Conservation (phyloP, 2,797 vertebrate species). For the Sebastes minor region DNA sequence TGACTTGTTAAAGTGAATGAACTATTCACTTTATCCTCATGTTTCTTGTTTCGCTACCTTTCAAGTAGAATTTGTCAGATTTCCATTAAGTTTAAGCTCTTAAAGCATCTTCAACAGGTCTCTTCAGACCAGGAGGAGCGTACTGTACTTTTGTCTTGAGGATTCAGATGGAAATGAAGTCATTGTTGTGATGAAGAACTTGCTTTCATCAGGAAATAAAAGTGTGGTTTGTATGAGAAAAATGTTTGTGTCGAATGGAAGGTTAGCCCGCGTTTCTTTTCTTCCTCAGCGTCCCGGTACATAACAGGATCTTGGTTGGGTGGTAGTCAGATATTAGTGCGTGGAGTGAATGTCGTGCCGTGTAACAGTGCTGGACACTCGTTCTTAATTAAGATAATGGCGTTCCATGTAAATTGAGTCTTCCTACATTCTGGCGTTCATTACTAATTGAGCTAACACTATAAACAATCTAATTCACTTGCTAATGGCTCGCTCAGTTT, state of each 20-base stretch:
- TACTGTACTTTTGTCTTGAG: background rate
- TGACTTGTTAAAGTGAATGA: background rate
- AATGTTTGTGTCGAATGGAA: background rate
- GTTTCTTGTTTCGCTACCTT: background rate
- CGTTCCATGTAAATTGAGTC: constrained; percentile 31
- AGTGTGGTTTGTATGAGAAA: background rate
- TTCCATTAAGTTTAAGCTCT: background rate
- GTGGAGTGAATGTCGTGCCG: background rate
- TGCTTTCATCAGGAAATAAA: background rate
- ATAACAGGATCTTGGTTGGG: background rate
- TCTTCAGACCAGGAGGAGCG: background rate
- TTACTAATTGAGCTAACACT: constrained; percentile 12
- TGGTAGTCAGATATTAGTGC: constrained; percentile 5
- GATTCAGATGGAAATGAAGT: constrained; percentile 16
- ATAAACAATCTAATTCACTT: constrained; percentile 21
- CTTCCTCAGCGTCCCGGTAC: constrained; percentile 7
- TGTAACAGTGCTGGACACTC: constrained; percentile 20
- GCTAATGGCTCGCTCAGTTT: background rate
- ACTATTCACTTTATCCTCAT: background rate
- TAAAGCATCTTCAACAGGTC: background rate
- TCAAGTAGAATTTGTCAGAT: background rate
- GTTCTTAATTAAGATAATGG: constrained; percentile 39
- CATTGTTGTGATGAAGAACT: background rate
- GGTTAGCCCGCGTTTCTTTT: constrained; percentile 4
- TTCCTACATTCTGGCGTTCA: constrained; percentile 30